A percentile compares a stretch with the other conserved stretches of the same genome.
These are phyloP conservation scores for Apis dorsata DNA, from an alignment of 1,140 invertebrate species.

Conservation along the genomic window DNA sequence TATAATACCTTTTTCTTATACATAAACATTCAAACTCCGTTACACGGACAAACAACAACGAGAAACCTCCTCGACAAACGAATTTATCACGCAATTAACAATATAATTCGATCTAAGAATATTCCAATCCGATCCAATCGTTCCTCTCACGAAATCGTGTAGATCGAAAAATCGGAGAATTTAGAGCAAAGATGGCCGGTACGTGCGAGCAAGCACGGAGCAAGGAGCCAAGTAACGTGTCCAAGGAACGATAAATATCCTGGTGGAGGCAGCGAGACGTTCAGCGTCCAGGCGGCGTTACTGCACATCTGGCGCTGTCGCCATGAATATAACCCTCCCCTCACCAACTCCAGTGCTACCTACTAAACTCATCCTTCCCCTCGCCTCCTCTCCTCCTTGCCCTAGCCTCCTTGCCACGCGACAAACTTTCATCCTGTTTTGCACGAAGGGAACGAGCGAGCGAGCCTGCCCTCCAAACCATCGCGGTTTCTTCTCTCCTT, in stretches of 20 bases:
- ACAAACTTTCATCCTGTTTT: constrained; percentile 71
- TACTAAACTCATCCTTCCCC: constrained; percentile 53
- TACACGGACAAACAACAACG: too few species aligned
- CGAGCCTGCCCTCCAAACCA: too few species aligned
- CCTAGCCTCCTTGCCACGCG: constrained; percentile 32
- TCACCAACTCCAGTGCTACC: constrained; percentile 36
- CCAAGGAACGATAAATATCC: constrained; percentile 70
- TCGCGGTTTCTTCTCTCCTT: not conserved
- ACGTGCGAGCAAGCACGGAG: constrained; percentile 49
- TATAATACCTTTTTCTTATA: too few species aligned
- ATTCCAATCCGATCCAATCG: too few species aligned
- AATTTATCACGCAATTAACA: too few species aligned
- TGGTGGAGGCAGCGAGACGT: constrained; percentile 67
- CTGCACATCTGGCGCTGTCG: constrained; percentile 72
- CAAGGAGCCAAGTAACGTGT: constrained; percentile 56
- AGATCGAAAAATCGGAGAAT: constrained; percentile 29
- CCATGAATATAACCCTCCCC: constrained; percentile 70
- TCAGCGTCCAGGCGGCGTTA: constrained; percentile 71
- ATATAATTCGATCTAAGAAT: too few species aligned
- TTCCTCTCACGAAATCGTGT: not conserved
- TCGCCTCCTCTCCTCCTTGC: constrained; percentile 11
- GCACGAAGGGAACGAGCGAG: constrained; percentile 23
- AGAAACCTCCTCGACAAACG: too few species aligned
- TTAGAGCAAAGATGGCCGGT: not conserved
- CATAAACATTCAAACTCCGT: too few species aligned